Evolutionary conservation across 2,113 vertebrate species (phyloP).

Genomic region (Sitta europaea): DNA sequence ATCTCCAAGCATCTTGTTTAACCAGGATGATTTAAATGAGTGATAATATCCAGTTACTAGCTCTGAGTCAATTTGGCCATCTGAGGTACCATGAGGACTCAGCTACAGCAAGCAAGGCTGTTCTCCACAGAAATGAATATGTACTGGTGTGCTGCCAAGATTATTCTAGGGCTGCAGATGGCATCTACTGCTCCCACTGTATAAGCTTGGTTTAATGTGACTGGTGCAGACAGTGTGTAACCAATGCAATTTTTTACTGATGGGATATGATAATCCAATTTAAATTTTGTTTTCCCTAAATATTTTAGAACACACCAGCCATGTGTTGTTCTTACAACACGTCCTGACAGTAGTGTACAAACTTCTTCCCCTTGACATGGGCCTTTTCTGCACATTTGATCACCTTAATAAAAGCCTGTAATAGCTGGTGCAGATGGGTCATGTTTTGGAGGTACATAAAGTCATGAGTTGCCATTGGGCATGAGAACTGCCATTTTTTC

Average conservation of each 20-base stretch:
- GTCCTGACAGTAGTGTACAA: not conserved
- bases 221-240: not conserved
- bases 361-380: not conserved
- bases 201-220: not conserved
- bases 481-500: not conserved
- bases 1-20: not conserved
- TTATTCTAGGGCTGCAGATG: constrained; percentile 54
- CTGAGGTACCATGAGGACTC: constrained; percentile 15
- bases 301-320: not conserved
- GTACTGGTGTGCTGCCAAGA: constrained; percentile 27
- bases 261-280: not conserved
- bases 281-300: not conserved
- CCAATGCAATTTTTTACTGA: not conserved
- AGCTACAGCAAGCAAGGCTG: not conserved
- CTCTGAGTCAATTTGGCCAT: constrained; percentile 34
- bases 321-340: not conserved
- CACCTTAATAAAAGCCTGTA: not conserved
- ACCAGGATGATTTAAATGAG: not conserved
- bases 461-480: not conserved
- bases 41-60: constrained; percentile 35
- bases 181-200: not conserved
- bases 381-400: not conserved
- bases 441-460: not conserved
- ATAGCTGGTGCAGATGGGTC: not conserved
- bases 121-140: constrained; percentile 7